Base-by-base conservation (phyloP, 2,113 vertebrate species). In the Grammomys surdaster region DNA sequence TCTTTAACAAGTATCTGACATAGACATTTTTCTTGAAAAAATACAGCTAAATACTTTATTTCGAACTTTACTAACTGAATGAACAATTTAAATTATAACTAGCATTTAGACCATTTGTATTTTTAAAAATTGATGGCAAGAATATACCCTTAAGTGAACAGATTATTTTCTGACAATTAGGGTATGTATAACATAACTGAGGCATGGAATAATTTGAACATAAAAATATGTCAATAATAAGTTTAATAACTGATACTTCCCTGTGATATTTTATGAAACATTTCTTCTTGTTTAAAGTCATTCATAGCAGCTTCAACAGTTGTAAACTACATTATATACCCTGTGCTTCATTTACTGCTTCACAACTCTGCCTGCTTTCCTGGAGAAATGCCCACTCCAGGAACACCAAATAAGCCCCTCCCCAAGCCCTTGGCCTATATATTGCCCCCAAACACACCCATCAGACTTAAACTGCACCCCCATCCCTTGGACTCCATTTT, bases 281-380 rank as follows among this genome's bases (percentile, higher is more conserved):
- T 46, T 93, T 90, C 11, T 17, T 46, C 48, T 86, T 76, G 7
- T 82, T 87, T 72, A 95, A 90, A 95, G 76, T 80, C 40, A 82
- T 63, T 90, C 58, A 70, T n/a, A 70, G 36, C 43, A 84, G 26
- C 26, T 28, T 65, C 63, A 65, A 28, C 3, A 28, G 3, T 65
- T 65, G 63, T 65, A 65, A 65, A 65, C 24, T 65, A 65, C 26
- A 65, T 28, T 63, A 63, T 63, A 28, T 65, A 28, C 63, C 10
- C 26, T 11, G 63, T 65, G 10, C 10, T 26, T 9, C 26, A 65
- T 65, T 28, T 65, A 9, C 63, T 65, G 26, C 3, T 10, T 26
- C 26, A 28, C 63, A 65, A 65, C 26, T 65, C 63, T 65, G 63
- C 63, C 26, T 65, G 63, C 63, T 65, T 65, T 65, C 63, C 63